phyloP scores from a whole-genome alignment of 2,888 invertebrate genomes.

The Nudaria mundana region DNA sequence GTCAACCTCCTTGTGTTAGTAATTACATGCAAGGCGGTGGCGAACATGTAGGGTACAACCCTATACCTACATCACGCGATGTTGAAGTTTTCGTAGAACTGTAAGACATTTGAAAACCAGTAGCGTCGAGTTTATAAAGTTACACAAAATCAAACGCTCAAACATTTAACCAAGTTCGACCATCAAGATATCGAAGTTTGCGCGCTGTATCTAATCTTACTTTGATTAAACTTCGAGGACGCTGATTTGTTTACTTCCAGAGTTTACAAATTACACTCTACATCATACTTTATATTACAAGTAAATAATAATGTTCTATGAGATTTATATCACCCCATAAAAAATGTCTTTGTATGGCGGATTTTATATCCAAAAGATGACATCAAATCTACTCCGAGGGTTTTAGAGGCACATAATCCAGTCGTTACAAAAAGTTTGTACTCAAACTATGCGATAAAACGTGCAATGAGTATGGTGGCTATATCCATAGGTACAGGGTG shows the following conservation, averaged over 20 bases:
- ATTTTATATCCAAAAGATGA: constrained; percentile 36
- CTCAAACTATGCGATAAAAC: constrained; percentile 51
- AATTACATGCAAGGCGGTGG: constrained; percentile 71
- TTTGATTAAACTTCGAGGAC: constrained; percentile 37
- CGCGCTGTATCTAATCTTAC: constrained; percentile 44
- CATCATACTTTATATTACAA: constrained; percentile 24
- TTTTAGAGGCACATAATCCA: constrained; percentile 55
- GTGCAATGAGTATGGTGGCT: constrained; percentile 53
- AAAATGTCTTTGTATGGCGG: constrained; percentile 31
- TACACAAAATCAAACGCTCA: constrained; percentile 39
- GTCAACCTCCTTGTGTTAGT: constrained; percentile 61
- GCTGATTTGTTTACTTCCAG: constrained; percentile 29
- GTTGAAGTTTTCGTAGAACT: constrained; percentile 44
- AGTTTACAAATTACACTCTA: constrained; percentile 27
- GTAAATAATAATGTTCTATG: constrained; percentile 12
- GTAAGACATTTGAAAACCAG: constrained; percentile 27
- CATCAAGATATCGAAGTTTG: constrained; percentile 21
- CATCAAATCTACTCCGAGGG: constrained; percentile 43
- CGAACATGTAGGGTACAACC: constrained; percentile 51
- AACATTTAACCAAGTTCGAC: constrained; percentile 44
- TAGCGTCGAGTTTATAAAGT: constrained; percentile 17
- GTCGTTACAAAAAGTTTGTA: constrained; percentile 59
- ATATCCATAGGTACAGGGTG: constrained; percentile 22
- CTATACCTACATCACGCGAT: constrained; percentile 59
- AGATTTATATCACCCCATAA: constrained; percentile 31